A percentile compares a stretch with the other conserved stretches of the same genome.
phyloP scores from a whole-genome alignment of 2,113 vertebrate species.

The Nannobrachium achirus region DNA sequence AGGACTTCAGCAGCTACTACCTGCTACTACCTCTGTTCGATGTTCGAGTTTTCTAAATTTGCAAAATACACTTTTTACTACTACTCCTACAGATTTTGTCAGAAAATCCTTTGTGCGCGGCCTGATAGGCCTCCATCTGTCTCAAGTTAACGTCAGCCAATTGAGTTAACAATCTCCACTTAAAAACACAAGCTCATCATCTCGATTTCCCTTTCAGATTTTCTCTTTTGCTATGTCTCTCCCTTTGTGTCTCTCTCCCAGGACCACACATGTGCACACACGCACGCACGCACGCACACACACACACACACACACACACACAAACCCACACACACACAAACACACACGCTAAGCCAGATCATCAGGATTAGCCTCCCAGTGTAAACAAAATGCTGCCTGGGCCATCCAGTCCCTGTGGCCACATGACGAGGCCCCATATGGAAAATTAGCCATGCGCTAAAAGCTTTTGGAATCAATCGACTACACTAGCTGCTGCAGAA shows the following conservation, averaged over 20 bases:
- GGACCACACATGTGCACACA: constrained; percentile 25
- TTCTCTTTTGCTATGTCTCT: not conserved
- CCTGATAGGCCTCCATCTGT: not conserved
- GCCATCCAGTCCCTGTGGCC: constrained; percentile 34
- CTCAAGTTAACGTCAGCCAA: constrained; percentile 11
- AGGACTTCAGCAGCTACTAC: no score
- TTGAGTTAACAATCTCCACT: constrained; percentile 18
- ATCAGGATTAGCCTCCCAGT: constrained; percentile 48
- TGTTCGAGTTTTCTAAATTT: no score
- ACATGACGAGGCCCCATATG: constrained; percentile 60
- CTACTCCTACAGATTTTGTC: no score
- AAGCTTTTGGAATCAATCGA: constrained; percentile 72
- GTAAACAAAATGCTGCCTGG: constrained; percentile 58
- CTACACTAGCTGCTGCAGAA: constrained; percentile 61
- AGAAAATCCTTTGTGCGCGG: no score
- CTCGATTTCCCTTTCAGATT: not conserved
- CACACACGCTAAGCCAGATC: constrained; percentile 23
- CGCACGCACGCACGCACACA: constrained; percentile 36
- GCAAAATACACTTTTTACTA: no score
- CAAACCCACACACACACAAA: constrained; percentile 10
- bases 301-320: constrained; percentile 23
- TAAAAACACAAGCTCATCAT: not conserved
- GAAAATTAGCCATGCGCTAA: constrained; percentile 68
- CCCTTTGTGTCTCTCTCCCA: not conserved
- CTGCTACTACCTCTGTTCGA: no score